Evolutionary conservation across 2,113 vertebrate genomes (phyloP), one percentile per base, ranked within the genome.

Genomic region (Hippocampus guttulatus): DNA sequence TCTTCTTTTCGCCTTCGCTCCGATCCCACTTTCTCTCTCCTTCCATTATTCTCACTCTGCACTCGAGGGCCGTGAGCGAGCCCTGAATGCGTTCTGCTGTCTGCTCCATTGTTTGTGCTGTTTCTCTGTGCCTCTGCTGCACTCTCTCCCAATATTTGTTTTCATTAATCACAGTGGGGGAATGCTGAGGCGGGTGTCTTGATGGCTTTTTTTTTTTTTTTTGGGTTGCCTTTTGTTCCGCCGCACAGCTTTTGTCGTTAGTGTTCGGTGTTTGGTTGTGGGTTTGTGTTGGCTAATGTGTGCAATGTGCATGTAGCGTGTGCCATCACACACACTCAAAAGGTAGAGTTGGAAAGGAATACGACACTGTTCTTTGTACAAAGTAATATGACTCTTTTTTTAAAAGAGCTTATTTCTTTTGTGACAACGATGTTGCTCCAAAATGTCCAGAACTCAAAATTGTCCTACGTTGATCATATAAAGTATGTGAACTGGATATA

Each of bases 91-190:
- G 88, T 90, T 90, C 87, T 74, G 84, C 86, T 86, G 85, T 87
- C 92, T 89, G 93, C 94, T 95, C 93, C 92, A 95, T 98, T 95
- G 95, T 97, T 95, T 95, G 96, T 94, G 85, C 75, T 86, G 80
- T 86, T 89, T 87, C 83, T 85, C 80, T 85, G 85, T 65, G 71
- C 81, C 83, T 80, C 77, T 78, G 81, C 81, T 83, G 71, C 80
- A 70, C 83, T 89, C 85, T 81, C 82, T 85, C 87, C 78, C 84
- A 87, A 88, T 91, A 91, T 95, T 94, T 93, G 91, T 95, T 94
- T 94, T 94, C 93, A 95, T 95, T 94, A 94, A 95, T 94, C 93
- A 92, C 92, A 93, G 93, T 94, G 92, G 93, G 93, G 86, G 90
- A 89, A 92, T 93, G 93, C 91, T 92, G 91, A 85, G 88, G 90